Conservation (phyloP, 1,140 invertebrate species). For the Hypothenemus hampei region DNA sequence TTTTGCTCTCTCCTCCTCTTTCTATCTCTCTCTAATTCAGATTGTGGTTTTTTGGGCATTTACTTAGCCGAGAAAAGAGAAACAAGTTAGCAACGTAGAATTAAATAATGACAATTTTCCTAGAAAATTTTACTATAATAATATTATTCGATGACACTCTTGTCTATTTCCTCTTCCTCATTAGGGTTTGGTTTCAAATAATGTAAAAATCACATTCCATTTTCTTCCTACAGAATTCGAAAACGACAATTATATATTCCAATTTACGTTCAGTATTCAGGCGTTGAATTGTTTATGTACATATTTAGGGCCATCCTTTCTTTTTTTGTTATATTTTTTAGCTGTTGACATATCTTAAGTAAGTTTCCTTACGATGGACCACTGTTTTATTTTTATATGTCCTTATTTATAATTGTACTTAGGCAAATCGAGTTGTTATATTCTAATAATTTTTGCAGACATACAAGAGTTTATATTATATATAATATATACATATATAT, state of each 20-base stretch:
- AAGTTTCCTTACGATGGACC: slow-evolving; percentile 21
- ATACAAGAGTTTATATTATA: slow-evolving; percentile 46
- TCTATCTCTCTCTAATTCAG: not conserved
- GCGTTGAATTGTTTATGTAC: slow-evolving; percentile 10
- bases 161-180: slow-evolving; percentile 1
- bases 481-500: too few relatives aligned
- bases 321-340: slow-evolving; percentile 24
- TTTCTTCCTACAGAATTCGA: slow-evolving; percentile 4
- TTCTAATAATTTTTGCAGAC: slow-evolving; percentile 42
- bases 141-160: too few relatives aligned
- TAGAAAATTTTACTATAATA: slow-evolving; percentile 6
- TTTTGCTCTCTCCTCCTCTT: not conserved
- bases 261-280: slow-evolving; percentile 24
- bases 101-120: slow-evolving; percentile 5
- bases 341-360: slow-evolving; percentile 18
- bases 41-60: not conserved
- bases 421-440: slow-evolving; percentile 43
- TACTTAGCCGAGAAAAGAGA: not conserved
- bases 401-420: slow-evolving; percentile 39
- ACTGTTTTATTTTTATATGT: slow-evolving; percentile 36
- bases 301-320: slow-evolving; percentile 5
- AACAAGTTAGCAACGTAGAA: too few relatives aligned
- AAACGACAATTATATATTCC: slow-evolving; percentile 15
- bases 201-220: slow-evolving; percentile 18
- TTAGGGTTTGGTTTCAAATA: not conserved